Evolutionary conservation across 2,888 invertebrate species (phyloP).

Genomic region (Agriopis leucophaearia): DNA sequence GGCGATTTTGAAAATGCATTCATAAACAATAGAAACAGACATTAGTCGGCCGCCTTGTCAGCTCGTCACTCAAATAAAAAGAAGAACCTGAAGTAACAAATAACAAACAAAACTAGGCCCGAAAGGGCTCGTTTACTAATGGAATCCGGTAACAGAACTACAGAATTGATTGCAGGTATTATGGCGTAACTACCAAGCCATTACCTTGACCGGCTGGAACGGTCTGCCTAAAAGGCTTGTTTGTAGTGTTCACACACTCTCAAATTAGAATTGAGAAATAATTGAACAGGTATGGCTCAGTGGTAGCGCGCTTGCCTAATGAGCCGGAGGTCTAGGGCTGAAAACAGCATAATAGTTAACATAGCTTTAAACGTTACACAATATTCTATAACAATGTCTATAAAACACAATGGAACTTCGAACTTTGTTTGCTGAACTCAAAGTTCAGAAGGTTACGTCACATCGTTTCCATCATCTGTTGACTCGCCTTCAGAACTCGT

Average conservation of each 20-base stretch:
- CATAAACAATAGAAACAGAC: too few relatives aligned
- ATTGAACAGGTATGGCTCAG: too few relatives aligned
- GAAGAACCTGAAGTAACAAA: background rate
- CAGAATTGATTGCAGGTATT: slow-evolving; percentile 31
- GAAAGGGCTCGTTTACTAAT: slow-evolving; percentile 23
- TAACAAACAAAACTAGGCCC: slow-evolving; percentile 10
- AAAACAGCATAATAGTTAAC: background rate
- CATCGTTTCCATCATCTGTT: slow-evolving; percentile 23
- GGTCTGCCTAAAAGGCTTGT: slow-evolving; percentile 2
- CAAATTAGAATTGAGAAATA: background rate
- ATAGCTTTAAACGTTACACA: slow-evolving; percentile 2
- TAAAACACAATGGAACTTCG: slow-evolving; percentile 16
- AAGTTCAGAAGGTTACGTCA: slow-evolving; percentile 25
- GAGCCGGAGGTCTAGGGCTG: too few relatives aligned
- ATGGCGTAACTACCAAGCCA: slow-evolving; percentile 14
- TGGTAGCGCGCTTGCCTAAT: too few relatives aligned
- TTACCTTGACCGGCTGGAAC: slow-evolving; percentile 27
- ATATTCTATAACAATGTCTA: slow-evolving; percentile 15
- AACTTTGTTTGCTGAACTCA: slow-evolving; percentile 25
- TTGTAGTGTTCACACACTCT: slow-evolving; percentile 20
- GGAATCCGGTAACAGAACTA: slow-evolving; percentile 28
- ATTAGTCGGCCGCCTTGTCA: background rate
- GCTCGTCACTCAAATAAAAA: slow-evolving; percentile 3
- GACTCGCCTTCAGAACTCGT: slow-evolving; percentile 17
- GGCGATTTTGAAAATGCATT: background rate